These are phyloP conservation scores for Pica pica DNA, from an alignment of 2,113 vertebrate genomes.

Conservation along the genomic window DNA sequence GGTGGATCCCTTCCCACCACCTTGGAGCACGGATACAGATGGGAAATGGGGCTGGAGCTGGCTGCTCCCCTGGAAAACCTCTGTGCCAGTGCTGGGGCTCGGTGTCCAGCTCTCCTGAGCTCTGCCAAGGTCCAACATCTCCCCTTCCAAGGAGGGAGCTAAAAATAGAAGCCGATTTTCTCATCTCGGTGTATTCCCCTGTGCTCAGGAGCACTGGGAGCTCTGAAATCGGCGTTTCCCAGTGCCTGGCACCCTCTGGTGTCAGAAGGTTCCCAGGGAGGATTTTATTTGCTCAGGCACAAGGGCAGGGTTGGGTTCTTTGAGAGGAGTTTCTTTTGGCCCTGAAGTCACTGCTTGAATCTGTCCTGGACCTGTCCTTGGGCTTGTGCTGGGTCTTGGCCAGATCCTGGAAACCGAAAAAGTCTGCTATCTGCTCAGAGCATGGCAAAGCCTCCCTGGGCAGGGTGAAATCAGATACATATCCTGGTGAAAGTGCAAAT, in stretches of 20 bases:
- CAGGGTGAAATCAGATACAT: not conserved
- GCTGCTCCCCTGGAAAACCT: not conserved
- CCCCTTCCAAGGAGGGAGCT: not conserved
- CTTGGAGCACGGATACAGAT: not conserved
- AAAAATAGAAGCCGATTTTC: not conserved
- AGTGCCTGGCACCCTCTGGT: not conserved
- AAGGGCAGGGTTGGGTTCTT: not conserved
- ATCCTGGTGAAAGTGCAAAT: not conserved
- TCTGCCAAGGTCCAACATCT: not conserved
- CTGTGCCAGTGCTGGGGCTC: not conserved
- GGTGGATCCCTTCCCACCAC: not conserved
- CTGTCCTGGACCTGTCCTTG: not conserved
- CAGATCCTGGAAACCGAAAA: not conserved
- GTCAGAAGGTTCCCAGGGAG: not conserved
- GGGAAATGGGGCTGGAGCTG: not conserved
- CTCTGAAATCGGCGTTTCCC: not conserved
- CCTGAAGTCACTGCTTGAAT: not conserved
- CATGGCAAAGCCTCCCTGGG: not conserved
- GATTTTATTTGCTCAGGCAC: not conserved
- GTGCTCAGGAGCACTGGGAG: not conserved
- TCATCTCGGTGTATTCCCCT: not conserved
- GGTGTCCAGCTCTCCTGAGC: not conserved
- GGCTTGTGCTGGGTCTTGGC: not conserved
- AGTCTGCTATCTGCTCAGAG: not conserved
- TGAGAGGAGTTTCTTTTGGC: not conserved